These are phyloP conservation scores for Lagenorhynchus albirostris DNA, from an alignment of 2,113 vertebrate genomes.

Conservation along the genomic window DNA sequence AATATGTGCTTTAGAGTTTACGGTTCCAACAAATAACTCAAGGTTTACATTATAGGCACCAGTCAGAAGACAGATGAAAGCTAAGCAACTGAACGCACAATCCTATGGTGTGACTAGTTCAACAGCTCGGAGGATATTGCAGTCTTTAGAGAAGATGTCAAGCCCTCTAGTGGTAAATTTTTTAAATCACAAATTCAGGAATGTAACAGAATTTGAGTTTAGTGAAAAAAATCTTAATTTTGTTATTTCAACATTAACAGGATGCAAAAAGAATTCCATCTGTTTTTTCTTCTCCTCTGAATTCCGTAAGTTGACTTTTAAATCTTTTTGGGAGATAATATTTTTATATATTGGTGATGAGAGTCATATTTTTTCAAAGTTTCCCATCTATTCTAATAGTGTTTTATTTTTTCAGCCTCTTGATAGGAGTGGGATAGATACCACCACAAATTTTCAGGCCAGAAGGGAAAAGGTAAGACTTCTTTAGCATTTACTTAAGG, in stretches of 20 bases:
- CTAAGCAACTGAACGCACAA: constrained; percentile 89
- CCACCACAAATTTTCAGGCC: constrained; percentile 78
- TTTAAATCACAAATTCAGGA: background rate
- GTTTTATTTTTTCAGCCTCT: constrained; percentile 81
- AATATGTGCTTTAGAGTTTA: background rate
- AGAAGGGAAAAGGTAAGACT: constrained; percentile 90
- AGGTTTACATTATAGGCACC: constrained; percentile 86
- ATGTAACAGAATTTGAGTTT: background rate
- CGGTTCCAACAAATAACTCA: background rate
- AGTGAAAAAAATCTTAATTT: constrained; percentile 14
- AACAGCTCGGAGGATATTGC: constrained; percentile 94
- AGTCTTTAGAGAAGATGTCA: constrained; percentile 98
- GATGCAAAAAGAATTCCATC: constrained; percentile 97
- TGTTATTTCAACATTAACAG: constrained; percentile 78
- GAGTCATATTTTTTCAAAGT: background rate
- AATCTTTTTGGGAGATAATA: background rate
- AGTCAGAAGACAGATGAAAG: constrained; percentile 94
- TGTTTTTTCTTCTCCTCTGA: constrained; percentile 82
- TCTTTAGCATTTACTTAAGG: background rate
- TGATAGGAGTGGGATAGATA: constrained; percentile 84
- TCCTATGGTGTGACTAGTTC: constrained; percentile 95
- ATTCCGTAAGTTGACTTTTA: constrained; percentile 87
- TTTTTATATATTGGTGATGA: constrained; percentile 37
- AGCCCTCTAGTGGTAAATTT: constrained; percentile 93
- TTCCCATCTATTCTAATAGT: constrained; percentile 48